A percentile compares a stretch with the other conserved stretches of the same genome.
Conservation (phyloP, 2,888 invertebrate genomes). For the Drosophila paranaensis region DNA sequence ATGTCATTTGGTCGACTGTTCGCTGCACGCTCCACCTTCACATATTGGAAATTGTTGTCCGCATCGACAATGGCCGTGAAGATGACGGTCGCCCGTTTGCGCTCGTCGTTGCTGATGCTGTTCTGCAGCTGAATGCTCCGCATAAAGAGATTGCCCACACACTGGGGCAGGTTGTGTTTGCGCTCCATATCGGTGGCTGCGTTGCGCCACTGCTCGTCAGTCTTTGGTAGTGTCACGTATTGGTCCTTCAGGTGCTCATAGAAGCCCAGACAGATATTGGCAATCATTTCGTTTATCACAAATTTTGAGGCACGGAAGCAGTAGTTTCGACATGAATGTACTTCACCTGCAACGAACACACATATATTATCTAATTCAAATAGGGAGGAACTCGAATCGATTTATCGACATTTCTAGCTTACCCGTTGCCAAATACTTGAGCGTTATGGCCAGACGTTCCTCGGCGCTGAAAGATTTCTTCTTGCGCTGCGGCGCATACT, state of each 20-base stretch:
- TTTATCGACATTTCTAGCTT: conserved; percentile 32
- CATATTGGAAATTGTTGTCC: conserved; percentile 82
- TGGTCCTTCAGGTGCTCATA: conserved; percentile 83
- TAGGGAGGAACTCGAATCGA: background rate
- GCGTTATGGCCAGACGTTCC: conserved; percentile 83
- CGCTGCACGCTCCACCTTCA: conserved; percentile 79
- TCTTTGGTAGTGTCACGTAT: conserved; percentile 83
- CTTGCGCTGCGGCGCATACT: conserved; percentile 83
- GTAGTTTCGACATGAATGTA: conserved; percentile 84
- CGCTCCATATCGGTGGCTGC: conserved; percentile 81
- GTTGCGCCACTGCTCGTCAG: conserved; percentile 82
- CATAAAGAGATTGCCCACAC: conserved; percentile 82
- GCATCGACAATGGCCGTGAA: conserved; percentile 82
- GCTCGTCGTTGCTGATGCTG: conserved; percentile 68
- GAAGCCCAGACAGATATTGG: conserved; percentile 83
- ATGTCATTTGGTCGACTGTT: conserved; percentile 74
- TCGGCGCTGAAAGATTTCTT: conserved; percentile 83
- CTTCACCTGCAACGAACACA: conserved; percentile 75
- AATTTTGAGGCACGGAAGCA: conserved; percentile 84
- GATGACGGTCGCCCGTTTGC: conserved; percentile 78
- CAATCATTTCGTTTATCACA: conserved; percentile 84
- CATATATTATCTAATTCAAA: background rate
- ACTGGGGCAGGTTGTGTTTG: conserved; percentile 80
- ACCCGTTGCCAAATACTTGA: conserved; percentile 84
- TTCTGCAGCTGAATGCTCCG: conserved; percentile 81